Conservation (phyloP, 30 jellyfish, hydroid and myxozoan genomes). For the Sanderia malayensis region DNA sequence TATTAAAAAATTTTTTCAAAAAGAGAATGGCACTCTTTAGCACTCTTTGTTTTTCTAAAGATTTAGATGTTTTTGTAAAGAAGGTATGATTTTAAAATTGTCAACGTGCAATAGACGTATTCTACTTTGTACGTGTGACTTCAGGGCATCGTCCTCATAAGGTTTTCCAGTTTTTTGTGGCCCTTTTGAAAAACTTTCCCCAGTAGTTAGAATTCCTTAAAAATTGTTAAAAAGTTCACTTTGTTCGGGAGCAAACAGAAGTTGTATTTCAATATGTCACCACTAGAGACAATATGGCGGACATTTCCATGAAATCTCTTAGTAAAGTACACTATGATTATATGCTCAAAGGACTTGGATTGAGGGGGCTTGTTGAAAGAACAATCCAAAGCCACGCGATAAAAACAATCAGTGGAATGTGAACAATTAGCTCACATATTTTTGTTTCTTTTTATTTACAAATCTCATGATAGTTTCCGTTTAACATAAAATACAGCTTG, state of each 20-base stretch:
- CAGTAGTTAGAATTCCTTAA: background rate
- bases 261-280: conserved; percentile 9
- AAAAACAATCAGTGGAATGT: too few relatives aligned
- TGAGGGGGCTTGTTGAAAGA: too few relatives aligned
- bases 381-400: too few relatives aligned
- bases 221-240: too few relatives aligned
- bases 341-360: background rate
- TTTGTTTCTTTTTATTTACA: too few relatives aligned
- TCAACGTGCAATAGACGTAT: background rate
- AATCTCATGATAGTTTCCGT: too few relatives aligned
- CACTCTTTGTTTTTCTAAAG: conserved; percentile 1
- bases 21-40: too few relatives aligned
- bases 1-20: background rate
- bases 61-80: conserved; percentile 6
- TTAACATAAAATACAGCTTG: too few relatives aligned
- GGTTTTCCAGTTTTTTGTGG: too few relatives aligned
- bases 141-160: too few relatives aligned
- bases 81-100: conserved; percentile 4
- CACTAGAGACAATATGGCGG: conserved; percentile 29
- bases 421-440: too few relatives aligned
- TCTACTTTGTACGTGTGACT: conserved; percentile 9
- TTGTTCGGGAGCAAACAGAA: conserved; percentile 32
- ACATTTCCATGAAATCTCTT: conserved; percentile 24
- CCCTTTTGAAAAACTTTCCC: conserved; percentile 9
- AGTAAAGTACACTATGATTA: conserved; percentile 15